phyloP scores from a whole-genome alignment of 2,113 vertebrate genomes.

The Kobus ellipsiprymnus region DNA sequence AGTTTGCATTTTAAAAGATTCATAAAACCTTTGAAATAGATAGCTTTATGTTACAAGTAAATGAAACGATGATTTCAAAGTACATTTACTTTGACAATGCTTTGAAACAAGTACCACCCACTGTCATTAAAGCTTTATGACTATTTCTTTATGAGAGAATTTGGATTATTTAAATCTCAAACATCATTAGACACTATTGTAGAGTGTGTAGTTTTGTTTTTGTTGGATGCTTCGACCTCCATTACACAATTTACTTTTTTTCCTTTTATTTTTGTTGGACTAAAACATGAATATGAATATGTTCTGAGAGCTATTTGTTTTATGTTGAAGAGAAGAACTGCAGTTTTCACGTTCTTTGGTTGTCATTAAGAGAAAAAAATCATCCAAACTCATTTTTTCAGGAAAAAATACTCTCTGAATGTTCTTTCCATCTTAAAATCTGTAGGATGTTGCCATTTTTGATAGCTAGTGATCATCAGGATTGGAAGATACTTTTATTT shows the following conservation, averaged over 20 bases:
- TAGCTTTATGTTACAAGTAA: not conserved
- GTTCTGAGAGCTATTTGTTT: not conserved
- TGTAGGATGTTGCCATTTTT: not conserved
- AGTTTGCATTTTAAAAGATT: constrained; percentile 34
- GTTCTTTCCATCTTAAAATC: not conserved
- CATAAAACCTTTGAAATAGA: not conserved
- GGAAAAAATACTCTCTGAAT: not conserved
- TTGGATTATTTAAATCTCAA: constrained; percentile 11
- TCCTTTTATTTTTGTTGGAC: not conserved
- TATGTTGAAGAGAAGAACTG: not conserved
- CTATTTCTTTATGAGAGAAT: constrained; percentile 5
- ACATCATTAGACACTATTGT: not conserved
- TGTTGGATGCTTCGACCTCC: not conserved
- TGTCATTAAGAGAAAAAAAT: not conserved
- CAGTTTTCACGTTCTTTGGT: not conserved
- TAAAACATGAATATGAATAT: not conserved
- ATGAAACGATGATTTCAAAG: not conserved
- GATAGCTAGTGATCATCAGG: not conserved
- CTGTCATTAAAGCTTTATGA: not conserved
- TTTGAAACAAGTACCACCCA: not conserved
- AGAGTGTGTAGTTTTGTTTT: not conserved
- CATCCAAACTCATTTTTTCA: not conserved
- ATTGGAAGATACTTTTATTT: not conserved
- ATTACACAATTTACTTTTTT: not conserved
- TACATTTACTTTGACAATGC: not conserved